Evolutionary conservation across 2,797 vertebrate genomes (phyloP).

Genomic region (Spondyliosoma cantharus): DNA sequence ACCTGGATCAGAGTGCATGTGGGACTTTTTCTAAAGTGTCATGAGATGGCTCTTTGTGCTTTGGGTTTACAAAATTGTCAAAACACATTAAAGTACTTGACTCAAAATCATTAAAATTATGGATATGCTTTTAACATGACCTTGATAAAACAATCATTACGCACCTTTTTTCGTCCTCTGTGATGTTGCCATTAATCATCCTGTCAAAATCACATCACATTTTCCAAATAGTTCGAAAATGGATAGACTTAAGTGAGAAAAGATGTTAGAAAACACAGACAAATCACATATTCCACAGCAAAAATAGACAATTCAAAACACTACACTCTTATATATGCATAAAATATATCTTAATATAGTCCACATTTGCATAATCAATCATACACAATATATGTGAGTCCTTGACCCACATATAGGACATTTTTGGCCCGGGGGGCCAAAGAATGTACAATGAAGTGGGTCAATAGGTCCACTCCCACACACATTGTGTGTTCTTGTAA

Average conservation of each 20-base stretch:
- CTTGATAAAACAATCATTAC: too few relatives aligned
- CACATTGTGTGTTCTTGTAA: constrained; percentile 45
- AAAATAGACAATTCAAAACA: background rate
- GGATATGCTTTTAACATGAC: background rate
- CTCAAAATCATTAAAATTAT: background rate
- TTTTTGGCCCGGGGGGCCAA: constrained; percentile 45
- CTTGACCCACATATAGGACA: constrained; percentile 70
- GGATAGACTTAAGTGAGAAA: background rate
- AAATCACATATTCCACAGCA: background rate
- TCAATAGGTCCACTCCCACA: constrained; percentile 65
- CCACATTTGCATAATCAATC: constrained; percentile 1
- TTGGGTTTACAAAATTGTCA: too few relatives aligned
- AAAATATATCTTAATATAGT: background rate
- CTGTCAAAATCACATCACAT: background rate
- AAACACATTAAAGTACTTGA: background rate
- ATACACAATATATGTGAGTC: constrained; percentile 26
- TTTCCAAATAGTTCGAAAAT: background rate
- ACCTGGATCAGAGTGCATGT: background rate
- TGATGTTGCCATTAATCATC: background rate
- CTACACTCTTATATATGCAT: background rate
- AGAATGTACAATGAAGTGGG: constrained; percentile 59
- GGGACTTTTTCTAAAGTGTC: background rate
- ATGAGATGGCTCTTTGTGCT: background rate
- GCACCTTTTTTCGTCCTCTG: background rate
- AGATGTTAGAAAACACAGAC: background rate